A percentile compares a stretch with the other conserved stretches of the same genome.
Conservation (phyloP, 1,140 invertebrate species). For the Zaprionus davidi region DNA sequence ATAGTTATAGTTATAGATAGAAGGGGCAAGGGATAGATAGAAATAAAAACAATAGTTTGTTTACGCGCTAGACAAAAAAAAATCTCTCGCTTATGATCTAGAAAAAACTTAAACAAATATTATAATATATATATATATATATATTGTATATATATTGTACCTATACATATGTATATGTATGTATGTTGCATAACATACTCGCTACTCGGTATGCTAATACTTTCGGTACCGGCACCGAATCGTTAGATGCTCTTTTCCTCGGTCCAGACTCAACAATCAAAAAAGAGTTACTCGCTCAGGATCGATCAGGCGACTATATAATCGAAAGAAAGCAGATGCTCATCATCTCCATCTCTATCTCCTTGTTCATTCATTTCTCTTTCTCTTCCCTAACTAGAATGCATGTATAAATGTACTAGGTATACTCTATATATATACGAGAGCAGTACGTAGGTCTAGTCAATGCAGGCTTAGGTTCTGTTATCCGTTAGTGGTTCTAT, state of each 20-base stretch:
- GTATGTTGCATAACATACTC: background rate
- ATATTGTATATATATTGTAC: constrained; percentile 6
- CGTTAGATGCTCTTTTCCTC: constrained; percentile 41
- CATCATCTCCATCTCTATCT: no score
- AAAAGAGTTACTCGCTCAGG: background rate
- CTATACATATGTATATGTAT: constrained; percentile 10
- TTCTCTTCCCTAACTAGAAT: background rate
- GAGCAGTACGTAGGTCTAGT: constrained; percentile 2
- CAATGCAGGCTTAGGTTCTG: background rate
- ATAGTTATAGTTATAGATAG: constrained; percentile 5
- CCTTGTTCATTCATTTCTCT: background rate
- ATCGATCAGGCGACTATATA: background rate
- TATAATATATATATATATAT: constrained; percentile 9
- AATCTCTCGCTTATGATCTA: background rate
- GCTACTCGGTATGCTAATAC: constrained; percentile 3
- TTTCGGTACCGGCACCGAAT: constrained; percentile 41
- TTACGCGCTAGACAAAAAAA: background rate
- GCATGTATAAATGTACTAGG: background rate
- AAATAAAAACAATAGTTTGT: constrained; percentile 16
- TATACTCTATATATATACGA: background rate
- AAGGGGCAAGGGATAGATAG: background rate
- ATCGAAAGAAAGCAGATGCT: background rate
- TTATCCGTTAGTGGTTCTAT: background rate
- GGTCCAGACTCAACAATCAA: background rate
- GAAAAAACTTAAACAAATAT: constrained; percentile 6